Percentiles rank a stretch among this genome's conserved stretches.
phyloP scores from a whole-genome alignment of 2,888 invertebrate genomes.

The Agriopis leucophaearia region DNA sequence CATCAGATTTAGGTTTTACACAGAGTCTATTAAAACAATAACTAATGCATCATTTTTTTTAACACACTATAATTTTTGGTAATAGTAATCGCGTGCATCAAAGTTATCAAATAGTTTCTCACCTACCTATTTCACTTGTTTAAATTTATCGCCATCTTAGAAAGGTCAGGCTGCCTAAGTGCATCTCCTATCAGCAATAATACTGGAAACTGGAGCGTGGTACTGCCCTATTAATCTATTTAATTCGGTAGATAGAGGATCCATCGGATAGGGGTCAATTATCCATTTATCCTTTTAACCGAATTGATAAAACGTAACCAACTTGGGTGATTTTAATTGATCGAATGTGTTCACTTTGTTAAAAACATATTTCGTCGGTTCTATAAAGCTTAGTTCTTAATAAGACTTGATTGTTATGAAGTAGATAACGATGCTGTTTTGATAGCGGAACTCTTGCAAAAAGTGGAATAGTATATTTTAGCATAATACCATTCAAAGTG shows the following conservation, averaged over 20 bases:
- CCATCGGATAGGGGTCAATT: constrained; percentile 84
- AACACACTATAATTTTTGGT: too few species aligned
- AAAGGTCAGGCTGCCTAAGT: not conserved
- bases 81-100: too few species aligned
- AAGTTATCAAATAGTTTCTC: too few species aligned
- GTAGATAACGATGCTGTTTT: constrained; percentile 47
- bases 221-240: constrained; percentile 73
- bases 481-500: too few species aligned
- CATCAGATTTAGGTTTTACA: too few species aligned
- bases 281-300: constrained; percentile 86
- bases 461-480: not conserved
- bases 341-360: constrained; percentile 74
- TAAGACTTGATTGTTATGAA: constrained; percentile 48
- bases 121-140: not conserved
- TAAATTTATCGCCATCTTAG: not conserved
- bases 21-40: too few species aligned
- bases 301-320: constrained; percentile 85
- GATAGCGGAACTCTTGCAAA: constrained; percentile 19
- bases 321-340: constrained; percentile 83
- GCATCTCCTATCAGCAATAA: constrained; percentile 47
- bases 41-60: too few species aligned
- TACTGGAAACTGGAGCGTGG: constrained; percentile 64
- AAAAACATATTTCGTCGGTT: constrained; percentile 73
- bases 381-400: constrained; percentile 62
- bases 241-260: constrained; percentile 79